Base-by-base conservation (phyloP, 2,797 vertebrate species). In the Crenuchus spilurus region DNA sequence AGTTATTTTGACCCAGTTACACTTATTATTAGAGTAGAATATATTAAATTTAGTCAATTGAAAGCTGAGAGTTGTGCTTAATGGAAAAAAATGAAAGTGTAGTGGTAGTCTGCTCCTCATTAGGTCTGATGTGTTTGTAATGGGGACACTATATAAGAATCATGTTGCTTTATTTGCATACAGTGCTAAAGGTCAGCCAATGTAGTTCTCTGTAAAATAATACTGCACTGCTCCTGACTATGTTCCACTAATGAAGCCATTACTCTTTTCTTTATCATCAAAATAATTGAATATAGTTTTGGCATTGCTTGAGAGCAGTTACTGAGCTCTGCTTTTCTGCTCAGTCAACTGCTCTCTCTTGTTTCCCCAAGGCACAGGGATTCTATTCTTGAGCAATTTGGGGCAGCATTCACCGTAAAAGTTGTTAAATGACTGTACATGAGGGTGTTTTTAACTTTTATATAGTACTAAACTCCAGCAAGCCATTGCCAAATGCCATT, bases 71-170 rank as follows among this genome's bases (percentile, higher is more conserved):
- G n/a, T n/a, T n/a, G n/a, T n/a, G n/a, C n/a, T n/a, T n/a, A n/a
- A 35, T 3, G 33, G 22, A 24, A 28, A 28, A 14, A 26, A 2
- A 24, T 24, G 20, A 60, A 42, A 72, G 66, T 79, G 79, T 76
- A 41, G 57, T 31, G 6, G 6, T 33, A 28, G 46, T 76, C 75
- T 80, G 81, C 70, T 78, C 57, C 78, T 76, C 51, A 46, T 83
- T 80, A 80, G 4, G 16, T 9, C 13, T 60, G 49, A 69, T 78
- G 70, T 81, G 73, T 76, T 79, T 71, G 31, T 52, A 70, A 79
- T 72, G 74, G 72, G 65, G 46, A 78, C 52, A 18, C 63, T 57
- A 57, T 62, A 68, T 70, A 74, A 41, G 44, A 71, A 78, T 61
- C 39, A 61, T 30, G 13, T 63, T 64, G 14, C 51, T 65, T 31